Percentiles rank a stretch among this genome's conserved stretches.
phyloP scores from a whole-genome alignment of 2,113 vertebrate species.

The Physeter macrocephalus region DNA sequence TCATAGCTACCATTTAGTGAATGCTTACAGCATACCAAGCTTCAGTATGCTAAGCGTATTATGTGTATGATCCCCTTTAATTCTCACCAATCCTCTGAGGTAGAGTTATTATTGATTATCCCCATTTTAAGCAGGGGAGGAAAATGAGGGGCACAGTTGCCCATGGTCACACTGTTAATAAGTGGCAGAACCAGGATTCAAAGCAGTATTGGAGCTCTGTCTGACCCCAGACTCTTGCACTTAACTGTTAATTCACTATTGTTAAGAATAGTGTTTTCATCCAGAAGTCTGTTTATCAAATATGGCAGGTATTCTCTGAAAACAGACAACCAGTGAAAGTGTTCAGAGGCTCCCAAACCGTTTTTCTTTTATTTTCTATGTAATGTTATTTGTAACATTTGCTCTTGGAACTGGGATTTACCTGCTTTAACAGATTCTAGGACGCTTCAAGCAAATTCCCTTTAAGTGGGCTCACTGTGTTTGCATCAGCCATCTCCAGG shows the following conservation, averaged over 20 bases:
- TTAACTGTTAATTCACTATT: background rate
- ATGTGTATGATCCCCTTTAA: background rate
- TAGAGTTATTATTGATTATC: background rate
- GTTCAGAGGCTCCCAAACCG: background rate
- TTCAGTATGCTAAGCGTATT: background rate
- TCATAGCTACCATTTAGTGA: background rate
- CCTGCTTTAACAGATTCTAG: background rate
- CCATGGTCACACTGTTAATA: background rate
- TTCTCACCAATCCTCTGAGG: background rate
- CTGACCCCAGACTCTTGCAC: background rate
- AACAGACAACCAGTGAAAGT: conserved; percentile 2
- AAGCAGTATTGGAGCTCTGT: background rate
- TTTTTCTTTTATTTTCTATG: background rate
- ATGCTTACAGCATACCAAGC: background rate
- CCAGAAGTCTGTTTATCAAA: background rate
- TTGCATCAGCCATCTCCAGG: background rate
- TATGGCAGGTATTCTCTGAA: conserved; percentile 9
- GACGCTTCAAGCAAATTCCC: background rate
- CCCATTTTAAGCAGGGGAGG: background rate
- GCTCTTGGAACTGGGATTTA: background rate
- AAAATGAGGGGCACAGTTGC: background rate
- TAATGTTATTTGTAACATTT: conserved; percentile 1
- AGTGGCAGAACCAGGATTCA: conserved; percentile 2
- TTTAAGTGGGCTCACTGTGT: background rate
- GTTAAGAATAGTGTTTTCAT: background rate